Evolutionary conservation across 2,113 vertebrate species (phyloP).

Genomic region (Delphinus delphis): DNA sequence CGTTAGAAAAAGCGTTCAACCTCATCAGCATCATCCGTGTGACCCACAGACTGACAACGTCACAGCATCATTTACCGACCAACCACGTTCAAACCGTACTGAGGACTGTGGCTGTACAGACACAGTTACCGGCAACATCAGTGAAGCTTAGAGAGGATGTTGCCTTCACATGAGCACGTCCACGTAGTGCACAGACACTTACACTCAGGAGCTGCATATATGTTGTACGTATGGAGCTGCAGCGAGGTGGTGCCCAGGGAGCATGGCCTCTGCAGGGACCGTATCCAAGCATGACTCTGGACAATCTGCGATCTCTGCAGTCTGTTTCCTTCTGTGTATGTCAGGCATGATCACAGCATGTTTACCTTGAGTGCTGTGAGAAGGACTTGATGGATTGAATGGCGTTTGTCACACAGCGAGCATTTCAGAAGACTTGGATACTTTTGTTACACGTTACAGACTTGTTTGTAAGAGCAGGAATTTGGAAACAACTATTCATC

Average conservation of each 20-base stretch:
- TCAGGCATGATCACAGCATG: rapidly evolving
- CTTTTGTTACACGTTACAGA: neutral
- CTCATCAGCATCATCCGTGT: rapidly evolving
- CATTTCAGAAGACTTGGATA: no score
- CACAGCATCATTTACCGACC: rapidly evolving
- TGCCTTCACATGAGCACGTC: rapidly evolving
- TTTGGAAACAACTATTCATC: neutral
- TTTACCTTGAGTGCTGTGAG: rapidly evolving
- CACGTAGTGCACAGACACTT: rapidly evolving
- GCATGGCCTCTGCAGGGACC: rapidly evolving
- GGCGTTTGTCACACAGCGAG: neutral
- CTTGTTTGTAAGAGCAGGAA: neutral
- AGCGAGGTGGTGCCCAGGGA: rapidly evolving
- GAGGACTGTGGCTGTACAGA: rapidly evolving
- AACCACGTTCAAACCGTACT: rapidly evolving
- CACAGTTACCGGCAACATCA: rapidly evolving
- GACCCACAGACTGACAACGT: neutral
- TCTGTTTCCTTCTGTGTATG: neutral
- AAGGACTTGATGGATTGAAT: neutral
- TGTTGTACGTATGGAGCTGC: rapidly evolving
- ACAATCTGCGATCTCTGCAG: rapidly evolving
- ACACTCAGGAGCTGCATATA: rapidly evolving
- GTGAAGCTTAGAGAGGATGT: rapidly evolving
- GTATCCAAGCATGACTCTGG: rapidly evolving
- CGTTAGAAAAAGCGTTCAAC: rapidly evolving